Evolutionary conservation across 2,797 vertebrate species (phyloP).

Genomic region (Picus viridis): DNA sequence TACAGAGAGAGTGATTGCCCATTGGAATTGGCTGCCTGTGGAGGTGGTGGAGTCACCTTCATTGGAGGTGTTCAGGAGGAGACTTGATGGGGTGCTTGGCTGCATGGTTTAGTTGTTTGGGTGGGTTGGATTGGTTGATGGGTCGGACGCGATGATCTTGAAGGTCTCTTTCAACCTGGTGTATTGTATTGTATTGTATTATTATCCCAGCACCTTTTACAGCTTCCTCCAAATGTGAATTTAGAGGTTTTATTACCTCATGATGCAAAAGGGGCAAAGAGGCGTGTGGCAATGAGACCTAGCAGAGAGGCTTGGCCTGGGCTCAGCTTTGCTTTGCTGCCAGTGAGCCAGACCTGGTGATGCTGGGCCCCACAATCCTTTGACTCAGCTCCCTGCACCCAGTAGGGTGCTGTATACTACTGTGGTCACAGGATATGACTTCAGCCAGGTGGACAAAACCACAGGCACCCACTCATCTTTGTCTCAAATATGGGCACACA

Average conservation of each 20-base stretch:
- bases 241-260: neutral
- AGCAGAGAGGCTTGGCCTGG: neutral
- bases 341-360: neutral
- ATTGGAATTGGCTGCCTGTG: no score
- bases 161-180: no score
- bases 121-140: no score
- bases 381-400: neutral
- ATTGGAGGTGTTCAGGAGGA: no score
- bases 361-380: neutral
- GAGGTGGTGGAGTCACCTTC: no score
- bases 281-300: neutral
- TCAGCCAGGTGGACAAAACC: neutral
- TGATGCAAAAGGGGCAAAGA: neutral
- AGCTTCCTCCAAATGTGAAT: neutral
- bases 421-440: rapidly evolving
- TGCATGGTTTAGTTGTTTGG: no score
- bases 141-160: no score
- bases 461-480: neutral
- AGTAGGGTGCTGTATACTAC: neutral
- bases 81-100: no score
- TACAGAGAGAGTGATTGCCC: no score
- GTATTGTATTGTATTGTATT: no score
- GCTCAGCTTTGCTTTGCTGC: neutral
- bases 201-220: neutral
- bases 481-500: neutral